Conservation (phyloP, 2,888 invertebrate species). For the Pegoplata infirma region DNA sequence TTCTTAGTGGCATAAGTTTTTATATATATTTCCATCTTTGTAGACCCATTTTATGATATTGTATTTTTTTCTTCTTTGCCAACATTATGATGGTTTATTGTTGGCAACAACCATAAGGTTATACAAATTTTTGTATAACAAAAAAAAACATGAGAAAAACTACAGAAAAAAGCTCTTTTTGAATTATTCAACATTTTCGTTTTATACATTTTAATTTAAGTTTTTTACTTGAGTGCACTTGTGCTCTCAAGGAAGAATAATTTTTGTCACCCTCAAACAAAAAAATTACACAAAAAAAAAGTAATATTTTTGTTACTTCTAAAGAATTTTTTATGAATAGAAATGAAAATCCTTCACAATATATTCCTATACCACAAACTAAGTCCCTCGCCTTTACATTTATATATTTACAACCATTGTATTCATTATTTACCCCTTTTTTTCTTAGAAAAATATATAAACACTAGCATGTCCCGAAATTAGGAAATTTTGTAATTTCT, state of each 20-base stretch:
- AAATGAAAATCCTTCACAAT: conserved; percentile 29
- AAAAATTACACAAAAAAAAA: background rate
- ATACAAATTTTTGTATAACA: conserved; percentile 58
- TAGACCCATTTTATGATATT: conserved; percentile 64
- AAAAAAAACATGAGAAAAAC: background rate
- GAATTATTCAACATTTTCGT: conserved; percentile 72
- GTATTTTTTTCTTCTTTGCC: conserved; percentile 58
- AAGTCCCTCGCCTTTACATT: no score
- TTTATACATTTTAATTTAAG: conserved; percentile 73
- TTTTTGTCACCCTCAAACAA: conserved; percentile 40
- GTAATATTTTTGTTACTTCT: conserved; percentile 23
- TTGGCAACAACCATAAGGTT: conserved; percentile 65
- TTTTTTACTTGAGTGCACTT: conserved; percentile 64
- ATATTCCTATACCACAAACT: background rate
- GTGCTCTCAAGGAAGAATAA: conserved; percentile 53
- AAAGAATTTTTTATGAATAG: conserved; percentile 50
- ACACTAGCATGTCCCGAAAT: no score
- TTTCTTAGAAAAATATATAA: no score
- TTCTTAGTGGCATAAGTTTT: conserved; percentile 67
- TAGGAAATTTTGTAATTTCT: no score
- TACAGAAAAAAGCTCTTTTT: conserved; percentile 60
- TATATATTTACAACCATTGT: background rate
- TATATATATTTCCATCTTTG: conserved; percentile 58
- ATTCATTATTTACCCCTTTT: conserved; percentile 27
- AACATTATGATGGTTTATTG: conserved; percentile 35